Conservation (phyloP, 2,888 invertebrate species). For the Spodoptera picta region DNA sequence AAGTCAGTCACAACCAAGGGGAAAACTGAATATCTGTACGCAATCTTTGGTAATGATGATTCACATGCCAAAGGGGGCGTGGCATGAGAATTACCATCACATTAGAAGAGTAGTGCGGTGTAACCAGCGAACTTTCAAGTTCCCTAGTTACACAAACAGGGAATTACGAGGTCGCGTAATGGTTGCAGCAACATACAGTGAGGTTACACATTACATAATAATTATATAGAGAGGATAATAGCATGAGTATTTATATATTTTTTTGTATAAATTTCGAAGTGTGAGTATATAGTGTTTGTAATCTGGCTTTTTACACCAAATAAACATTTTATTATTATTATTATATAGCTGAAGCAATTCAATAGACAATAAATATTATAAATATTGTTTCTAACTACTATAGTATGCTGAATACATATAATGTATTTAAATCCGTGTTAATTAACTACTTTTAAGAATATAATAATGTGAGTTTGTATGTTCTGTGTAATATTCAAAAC, state of each 20-base stretch:
- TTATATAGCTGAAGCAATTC: too few species aligned
- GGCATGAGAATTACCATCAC: constrained; percentile 66
- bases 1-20: constrained; percentile 76
- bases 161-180: constrained; percentile 60
- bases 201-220: constrained; percentile 33
- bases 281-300: too few species aligned
- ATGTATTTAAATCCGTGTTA: too few species aligned
- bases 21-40: constrained; percentile 87
- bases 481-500: too few species aligned
- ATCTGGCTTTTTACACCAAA: too few species aligned
- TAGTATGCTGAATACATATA: too few species aligned
- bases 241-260: constrained; percentile 1
- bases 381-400: too few species aligned
- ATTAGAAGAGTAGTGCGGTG: constrained; percentile 65
- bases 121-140: constrained; percentile 81
- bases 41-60: constrained; percentile 76
- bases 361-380: too few species aligned
- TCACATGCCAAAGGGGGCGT: constrained; percentile 70
- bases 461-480: too few species aligned
- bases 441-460: too few species aligned
- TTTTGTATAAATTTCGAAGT: too few species aligned
- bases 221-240: constrained; percentile 21
- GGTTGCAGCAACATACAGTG: constrained; percentile 75
- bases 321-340: too few species aligned
- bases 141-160: constrained; percentile 76